Base-by-base conservation (phyloP, 2,888 invertebrate species). In the Trichacis sp. region DNA sequence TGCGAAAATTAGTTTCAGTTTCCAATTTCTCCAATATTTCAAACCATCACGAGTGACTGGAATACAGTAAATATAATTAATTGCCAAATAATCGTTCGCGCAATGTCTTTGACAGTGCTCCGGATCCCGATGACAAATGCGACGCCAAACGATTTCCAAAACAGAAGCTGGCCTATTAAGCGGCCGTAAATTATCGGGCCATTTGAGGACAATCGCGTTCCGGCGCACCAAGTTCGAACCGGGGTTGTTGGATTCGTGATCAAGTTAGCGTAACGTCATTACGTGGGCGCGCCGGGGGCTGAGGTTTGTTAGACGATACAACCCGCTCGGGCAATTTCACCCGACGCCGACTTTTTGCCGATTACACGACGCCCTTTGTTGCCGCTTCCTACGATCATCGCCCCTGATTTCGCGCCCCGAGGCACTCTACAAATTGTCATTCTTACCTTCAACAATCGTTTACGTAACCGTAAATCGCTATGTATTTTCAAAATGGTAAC, bases 241-340 rank as follows among this genome's bases (percentile, higher is more conserved):
- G 52, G 70, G 64, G 70, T 59, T n/a, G n/a, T n/a, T 56, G 64
- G 56, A 64, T 63, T 56, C 68, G 64, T 79, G 80, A 82, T 82
- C 79, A 74, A 81, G 80, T 81, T 78, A 81, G 76, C 71, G 75
- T 81, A 80, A 81, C 78, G 77, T 77, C 73, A 71, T 81, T 81
- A 77, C 73, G 68, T 59, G 74, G 56, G 67, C 68, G 65, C 70
- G 72, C 68, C 30, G 71, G 68, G 75, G 78, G 73, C 76, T 76
- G 73, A 73, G 70, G 74, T 59, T 48, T 60, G 55, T 30, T 66
- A 63, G 55, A 59, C 66, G 69, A 64, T 62, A 71, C 61, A 69
- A 66, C 69, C 66, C 73, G 72, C 74, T 77, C 77, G 79, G 80
- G 78, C 80, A 82, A 82, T 82, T 82, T 81, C 77, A 77, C 72